Base-by-base conservation (phyloP, 2,888 invertebrate species). In the Apocheima hispidaria region DNA sequence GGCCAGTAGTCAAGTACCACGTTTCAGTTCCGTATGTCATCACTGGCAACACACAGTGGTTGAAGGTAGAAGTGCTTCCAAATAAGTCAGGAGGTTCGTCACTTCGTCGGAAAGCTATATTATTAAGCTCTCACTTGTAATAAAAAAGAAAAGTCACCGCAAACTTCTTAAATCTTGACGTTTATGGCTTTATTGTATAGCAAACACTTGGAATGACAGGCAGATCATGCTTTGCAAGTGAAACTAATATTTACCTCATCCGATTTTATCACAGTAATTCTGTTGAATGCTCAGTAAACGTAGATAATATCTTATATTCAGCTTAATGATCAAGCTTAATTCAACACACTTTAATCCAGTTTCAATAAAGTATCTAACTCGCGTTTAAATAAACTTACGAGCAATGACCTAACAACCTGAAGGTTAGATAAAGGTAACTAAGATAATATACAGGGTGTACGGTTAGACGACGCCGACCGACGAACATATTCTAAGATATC, bases 221-320 rank as follows among this genome's bases (percentile, higher is more conserved):
- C 60, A 44, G 23, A 43, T 53, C 41, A 38, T 51, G 20, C 46
- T 48, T 46, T 44, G 26, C 30, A 56, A 63, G 63, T 41, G 60
- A 62, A 67, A 64, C 60, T 50, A 35, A 59, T 64, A 64, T 62
- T 55, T 35, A 40, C 20, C 50, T 36, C 59, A n/a, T n/a, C 23
- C 16, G 12, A 30, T 40, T 60, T 46, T 56, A 55, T 40, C 14
- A 38, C 10, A 61, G 55, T 61, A 55, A 56, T 51, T 30, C 56
- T 18, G 20, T 16, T 51, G 20, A 48, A 52, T 51, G 12, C 23
- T 50, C 38, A 33, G 33, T 55, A 44, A 55, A 50, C 54, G 36
- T 54, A 50, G 41, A 40, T 41, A 26, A 6, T 30, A 30, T 46
- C 18, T 30, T n/a, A 46, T 46, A n/a, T 46, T 2, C 18, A 14